Evolutionary conservation across 2,113 vertebrate species (phyloP).

Genomic region (Etheostoma cragini): DNA sequence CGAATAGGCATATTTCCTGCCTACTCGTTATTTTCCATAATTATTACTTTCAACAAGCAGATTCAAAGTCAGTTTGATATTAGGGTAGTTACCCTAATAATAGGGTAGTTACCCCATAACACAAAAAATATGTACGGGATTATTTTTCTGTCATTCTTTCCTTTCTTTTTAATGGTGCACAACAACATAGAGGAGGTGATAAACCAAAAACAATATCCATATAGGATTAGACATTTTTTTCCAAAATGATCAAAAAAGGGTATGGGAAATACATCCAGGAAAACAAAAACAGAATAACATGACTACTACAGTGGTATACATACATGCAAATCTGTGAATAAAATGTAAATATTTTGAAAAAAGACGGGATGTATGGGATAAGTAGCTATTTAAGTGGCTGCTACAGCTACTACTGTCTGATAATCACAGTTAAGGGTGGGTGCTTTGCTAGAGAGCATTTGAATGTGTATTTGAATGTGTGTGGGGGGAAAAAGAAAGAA

Average conservation of each 20-base stretch:
- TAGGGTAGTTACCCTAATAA: too few relatives aligned
- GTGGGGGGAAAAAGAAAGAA: not conserved
- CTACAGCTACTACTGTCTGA: not conserved
- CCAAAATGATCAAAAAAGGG: not conserved
- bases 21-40: not conserved
- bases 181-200: not conserved
- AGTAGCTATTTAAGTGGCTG: not conserved
- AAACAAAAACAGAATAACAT: not conserved
- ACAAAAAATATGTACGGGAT: not conserved
- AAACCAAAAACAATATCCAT: not conserved
- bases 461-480: slow-evolving; percentile 9
- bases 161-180: slow-evolving; percentile 59
- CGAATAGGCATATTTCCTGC: not conserved
- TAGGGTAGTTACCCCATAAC: not conserved
- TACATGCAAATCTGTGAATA: not conserved
- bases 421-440: slow-evolving; percentile 12
- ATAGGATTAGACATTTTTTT: not conserved
- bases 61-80: not conserved
- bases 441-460: slow-evolving; percentile 2
- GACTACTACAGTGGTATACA: slow-evolving; percentile 9
- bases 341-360: not conserved
- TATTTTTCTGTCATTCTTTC: not conserved
- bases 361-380: not conserved
- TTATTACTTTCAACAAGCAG: not conserved
- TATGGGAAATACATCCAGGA: not conserved